Percentiles rank a stretch among this genome's conserved stretches.
Conservation (phyloP, 2,113 vertebrate species). For the Spermophilus dauricus region DNA sequence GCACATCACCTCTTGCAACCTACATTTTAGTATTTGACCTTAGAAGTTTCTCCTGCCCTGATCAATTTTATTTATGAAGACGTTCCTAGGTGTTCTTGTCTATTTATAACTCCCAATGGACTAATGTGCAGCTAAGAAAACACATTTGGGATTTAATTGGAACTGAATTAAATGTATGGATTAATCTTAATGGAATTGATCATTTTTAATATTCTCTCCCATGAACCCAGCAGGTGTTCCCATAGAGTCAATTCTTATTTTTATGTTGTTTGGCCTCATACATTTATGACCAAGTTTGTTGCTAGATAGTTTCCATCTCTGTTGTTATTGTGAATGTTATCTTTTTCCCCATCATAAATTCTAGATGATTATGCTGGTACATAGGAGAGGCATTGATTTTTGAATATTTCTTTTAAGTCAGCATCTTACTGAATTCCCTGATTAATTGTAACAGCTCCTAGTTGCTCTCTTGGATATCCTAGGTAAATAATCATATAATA, state of each 20-base stretch:
- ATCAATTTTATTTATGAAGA: conserved; percentile 78
- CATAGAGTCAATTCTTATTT: conserved; percentile 70
- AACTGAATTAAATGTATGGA: conserved; percentile 81
- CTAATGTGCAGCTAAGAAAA: conserved; percentile 76
- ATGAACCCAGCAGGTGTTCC: conserved; percentile 19
- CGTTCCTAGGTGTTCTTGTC: conserved; percentile 70
- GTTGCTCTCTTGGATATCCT: conserved; percentile 64
- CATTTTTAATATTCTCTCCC: conserved; percentile 78
- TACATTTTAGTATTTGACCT: conserved; percentile 71
- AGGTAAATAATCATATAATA: conserved; percentile 72
- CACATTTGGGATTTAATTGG: conserved; percentile 77
- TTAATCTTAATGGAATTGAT: conserved; percentile 82
- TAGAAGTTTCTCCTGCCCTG: conserved; percentile 2
- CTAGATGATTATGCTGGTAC: conserved; percentile 74
- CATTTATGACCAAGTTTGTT: conserved; percentile 64
- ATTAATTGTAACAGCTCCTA: conserved; percentile 79
- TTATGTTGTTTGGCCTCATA: conserved; percentile 59
- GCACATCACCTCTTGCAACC: neutral
- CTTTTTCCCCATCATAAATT: conserved; percentile 70
- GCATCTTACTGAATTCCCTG: conserved; percentile 78
- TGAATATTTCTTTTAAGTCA: conserved; percentile 82
- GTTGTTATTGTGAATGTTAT: conserved; percentile 69
- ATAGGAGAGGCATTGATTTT: conserved; percentile 75
- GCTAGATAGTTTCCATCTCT: conserved; percentile 72
- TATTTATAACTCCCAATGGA: conserved; percentile 75